These are phyloP conservation scores for Dermolepida albohirtum DNA, from an alignment of 2,888 invertebrate genomes.

Conservation along the genomic window DNA sequence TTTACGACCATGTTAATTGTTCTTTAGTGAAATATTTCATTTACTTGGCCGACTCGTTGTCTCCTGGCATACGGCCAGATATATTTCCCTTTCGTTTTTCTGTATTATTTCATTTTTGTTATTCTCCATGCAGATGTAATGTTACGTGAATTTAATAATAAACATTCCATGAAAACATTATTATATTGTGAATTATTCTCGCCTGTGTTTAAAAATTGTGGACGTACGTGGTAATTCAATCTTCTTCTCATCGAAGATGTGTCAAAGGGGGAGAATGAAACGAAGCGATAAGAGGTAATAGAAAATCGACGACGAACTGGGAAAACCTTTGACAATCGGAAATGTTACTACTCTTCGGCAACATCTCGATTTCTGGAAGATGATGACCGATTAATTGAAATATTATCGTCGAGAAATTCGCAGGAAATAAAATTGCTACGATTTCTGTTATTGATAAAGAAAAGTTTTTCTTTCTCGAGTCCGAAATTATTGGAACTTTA, in stretches of 20 bases:
- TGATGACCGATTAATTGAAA: slow-evolving; percentile 33
- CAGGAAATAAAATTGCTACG: slow-evolving; percentile 15
- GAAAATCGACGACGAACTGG: slow-evolving; percentile 18
- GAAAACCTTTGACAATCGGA: slow-evolving; percentile 32
- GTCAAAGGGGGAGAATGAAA: slow-evolving; percentile 11
- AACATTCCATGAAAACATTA: slow-evolving; percentile 11
- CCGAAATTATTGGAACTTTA: too few species aligned
- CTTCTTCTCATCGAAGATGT: background rate
- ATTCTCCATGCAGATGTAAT: background rate
- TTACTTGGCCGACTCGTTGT: slow-evolving; percentile 14
- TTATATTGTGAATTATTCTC: slow-evolving; percentile 16
- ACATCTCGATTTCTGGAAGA: slow-evolving; percentile 28
- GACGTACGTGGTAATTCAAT: too few species aligned
- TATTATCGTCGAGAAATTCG: slow-evolving; percentile 18
- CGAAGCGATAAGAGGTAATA: slow-evolving; percentile 31
- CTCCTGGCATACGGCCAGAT: slow-evolving; percentile 12
- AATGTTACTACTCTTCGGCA: slow-evolving; percentile 16
- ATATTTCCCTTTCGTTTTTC: slow-evolving; percentile 2
- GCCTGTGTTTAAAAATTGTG: background rate
- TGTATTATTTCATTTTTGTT: background rate
- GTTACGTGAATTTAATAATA: slow-evolving; percentile 20
- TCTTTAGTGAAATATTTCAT: slow-evolving; percentile 15
- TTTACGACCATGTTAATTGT: slow-evolving; percentile 25
- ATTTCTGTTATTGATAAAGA: too few species aligned
- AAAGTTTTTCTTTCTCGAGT: too few species aligned